Percentiles rank a stretch among this genome's conserved stretches.
Evolutionary conservation across 2,797 vertebrate species (phyloP).

Genomic region (Myotis daubentonii): DNA sequence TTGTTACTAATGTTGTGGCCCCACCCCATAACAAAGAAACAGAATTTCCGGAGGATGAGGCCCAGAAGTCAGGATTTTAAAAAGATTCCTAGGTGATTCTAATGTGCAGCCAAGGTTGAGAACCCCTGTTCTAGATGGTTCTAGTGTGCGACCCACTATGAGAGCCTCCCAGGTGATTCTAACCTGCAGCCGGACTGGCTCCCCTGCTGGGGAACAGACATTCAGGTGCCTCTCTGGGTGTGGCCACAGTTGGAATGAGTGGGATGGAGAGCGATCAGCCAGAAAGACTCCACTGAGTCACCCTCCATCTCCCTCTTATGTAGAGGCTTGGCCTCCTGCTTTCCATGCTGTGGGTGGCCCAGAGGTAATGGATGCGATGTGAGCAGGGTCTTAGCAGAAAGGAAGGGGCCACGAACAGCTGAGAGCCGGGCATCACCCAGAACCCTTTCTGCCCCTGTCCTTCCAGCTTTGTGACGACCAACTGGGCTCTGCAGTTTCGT

Average conservation of each 20-base stretch:
- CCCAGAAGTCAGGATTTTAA: too few relatives aligned
- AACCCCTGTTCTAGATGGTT: background rate
- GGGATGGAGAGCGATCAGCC: background rate
- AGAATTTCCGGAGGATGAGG: too few relatives aligned
- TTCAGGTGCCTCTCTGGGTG: background rate
- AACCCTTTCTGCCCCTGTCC: constrained; percentile 27
- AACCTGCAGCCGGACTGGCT: background rate
- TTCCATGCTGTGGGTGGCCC: background rate
- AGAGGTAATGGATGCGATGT: rapidly evolving
- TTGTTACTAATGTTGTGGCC: too few relatives aligned
- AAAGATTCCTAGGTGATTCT: too few relatives aligned
- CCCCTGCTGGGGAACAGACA: background rate
- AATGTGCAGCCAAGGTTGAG: too few relatives aligned
- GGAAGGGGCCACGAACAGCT: background rate
- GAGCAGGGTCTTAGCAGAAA: background rate
- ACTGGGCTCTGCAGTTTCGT: constrained; percentile 97
- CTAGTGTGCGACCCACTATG: too few relatives aligned
- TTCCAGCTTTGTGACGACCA: constrained; percentile 93
- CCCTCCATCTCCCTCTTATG: rapidly evolving
- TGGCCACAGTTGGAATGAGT: background rate
- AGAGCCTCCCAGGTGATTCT: too few relatives aligned
- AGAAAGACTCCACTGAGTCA: rapidly evolving
- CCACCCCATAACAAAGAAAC: too few relatives aligned
- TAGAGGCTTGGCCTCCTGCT: background rate
- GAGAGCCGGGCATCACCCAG: background rate